Evolutionary conservation across 2,797 vertebrate genomes (phyloP), one percentile per base, ranked within the genome.

Genomic region (Serranus cabrilla): DNA sequence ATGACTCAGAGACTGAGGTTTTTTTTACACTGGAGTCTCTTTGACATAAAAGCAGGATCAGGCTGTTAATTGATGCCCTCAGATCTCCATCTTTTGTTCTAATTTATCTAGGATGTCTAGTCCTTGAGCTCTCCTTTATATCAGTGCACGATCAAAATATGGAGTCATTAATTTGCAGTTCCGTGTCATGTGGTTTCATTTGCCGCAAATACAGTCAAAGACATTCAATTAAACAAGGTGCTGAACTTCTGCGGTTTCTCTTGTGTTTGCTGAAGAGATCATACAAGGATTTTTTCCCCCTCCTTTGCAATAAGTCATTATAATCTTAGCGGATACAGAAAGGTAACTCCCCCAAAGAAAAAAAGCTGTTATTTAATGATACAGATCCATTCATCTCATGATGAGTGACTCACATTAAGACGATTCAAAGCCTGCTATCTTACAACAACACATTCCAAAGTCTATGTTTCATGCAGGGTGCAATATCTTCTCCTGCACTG

Each of bases 401-500:
- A 71, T 90, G 94, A 96, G 95, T 95, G 95, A 96, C 95, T 96
- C 96, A 94, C 93, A 95, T 90, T 58, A 71, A 75, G 74, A 80
- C 55, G 47, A 81, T 77, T 83, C 72, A 94, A 94, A 95, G 95
- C 94, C 92, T 93, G 94, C 92, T 94, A 93, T 94, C 95, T 73
- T 43, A 40, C 64, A 86, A 82, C 82, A 91, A 82, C 86, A 95
- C 96, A 96, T 96, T 96, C 94, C 95, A 94, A 89, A 92, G 84
- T 94, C 88, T 96, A 90, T 95, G 95, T 94, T 96, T 97, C 96
- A 96, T 95, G 92, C 94, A 91, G 92, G 94, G 92, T 94, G 94
- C 94, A 93, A 96, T 95, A 95, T 96, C 93, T 95, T 95, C 95
- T 95, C 93, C 93, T 80, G 94, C 65, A 88, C 93, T 86, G 92